A percentile compares a stretch with the other conserved stretches of the same genome.
These are phyloP conservation scores for Tipula helvola DNA, from an alignment of 2,888 invertebrate genomes.

Conservation along the genomic window DNA sequence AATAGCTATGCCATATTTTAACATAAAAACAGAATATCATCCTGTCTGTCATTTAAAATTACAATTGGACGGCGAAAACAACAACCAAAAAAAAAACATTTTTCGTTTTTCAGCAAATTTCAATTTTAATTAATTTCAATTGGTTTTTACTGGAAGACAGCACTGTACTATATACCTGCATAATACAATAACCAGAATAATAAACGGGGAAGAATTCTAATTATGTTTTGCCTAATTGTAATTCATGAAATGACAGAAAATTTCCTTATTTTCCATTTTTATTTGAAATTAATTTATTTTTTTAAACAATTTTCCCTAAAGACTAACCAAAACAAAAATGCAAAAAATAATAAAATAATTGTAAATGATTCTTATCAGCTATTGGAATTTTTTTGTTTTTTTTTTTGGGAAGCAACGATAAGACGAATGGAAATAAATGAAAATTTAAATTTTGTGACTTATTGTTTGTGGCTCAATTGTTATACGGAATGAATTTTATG, in stretches of 20 bases:
- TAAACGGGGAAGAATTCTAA: not conserved
- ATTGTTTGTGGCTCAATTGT: not conserved
- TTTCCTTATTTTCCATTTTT: not conserved
- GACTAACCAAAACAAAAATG: not conserved
- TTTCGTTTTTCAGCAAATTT: not conserved
- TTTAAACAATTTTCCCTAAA: not conserved
- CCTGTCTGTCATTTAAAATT: not conserved
- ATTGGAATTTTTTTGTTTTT: not conserved
- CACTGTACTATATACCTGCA: not conserved
- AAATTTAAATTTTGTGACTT: not conserved
- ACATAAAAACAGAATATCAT: not conserved
- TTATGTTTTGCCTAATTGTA: not conserved
- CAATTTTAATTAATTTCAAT: not conserved
- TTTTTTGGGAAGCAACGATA: not conserved
- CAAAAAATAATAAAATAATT: not conserved
- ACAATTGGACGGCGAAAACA: not conserved
- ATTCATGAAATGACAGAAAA: not conserved
- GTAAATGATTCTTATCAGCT: not conserved
- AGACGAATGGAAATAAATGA: not conserved
- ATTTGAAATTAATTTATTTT: not conserved
- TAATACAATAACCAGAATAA: not conserved
- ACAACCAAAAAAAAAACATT: not conserved
- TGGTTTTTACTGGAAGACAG: not conserved
- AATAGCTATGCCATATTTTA: not conserved
- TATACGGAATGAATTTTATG: not conserved